phyloP scores from a whole-genome alignment of 2,113 vertebrate genomes.

The Porphyrio hochstetteri region DNA sequence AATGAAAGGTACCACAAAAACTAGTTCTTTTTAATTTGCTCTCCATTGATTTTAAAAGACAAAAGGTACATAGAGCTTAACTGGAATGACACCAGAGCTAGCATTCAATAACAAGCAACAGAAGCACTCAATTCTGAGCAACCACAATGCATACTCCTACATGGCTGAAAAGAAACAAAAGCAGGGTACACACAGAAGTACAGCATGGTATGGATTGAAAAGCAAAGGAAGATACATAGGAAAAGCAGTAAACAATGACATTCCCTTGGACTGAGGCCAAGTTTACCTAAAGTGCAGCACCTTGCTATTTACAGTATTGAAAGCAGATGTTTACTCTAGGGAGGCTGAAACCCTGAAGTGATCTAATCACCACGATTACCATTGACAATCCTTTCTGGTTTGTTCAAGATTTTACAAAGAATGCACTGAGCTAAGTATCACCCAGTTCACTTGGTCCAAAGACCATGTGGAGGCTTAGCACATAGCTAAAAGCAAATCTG shows the following conservation, averaged over 20 bases:
- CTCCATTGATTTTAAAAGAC: slow-evolving; percentile 70
- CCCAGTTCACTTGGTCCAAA: not conserved
- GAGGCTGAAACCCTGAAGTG: slow-evolving; percentile 5
- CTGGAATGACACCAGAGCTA: slow-evolving; percentile 55
- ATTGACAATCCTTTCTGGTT: not conserved
- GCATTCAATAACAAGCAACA: slow-evolving; percentile 47
- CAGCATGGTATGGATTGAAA: not conserved
- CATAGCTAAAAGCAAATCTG: not conserved
- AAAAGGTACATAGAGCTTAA: slow-evolving; percentile 64
- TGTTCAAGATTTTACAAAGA: slow-evolving; percentile 30
- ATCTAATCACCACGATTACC: slow-evolving; percentile 19
- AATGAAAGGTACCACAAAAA: slow-evolving; percentile 48
- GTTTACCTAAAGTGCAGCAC: slow-evolving; percentile 8
- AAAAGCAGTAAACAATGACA: not conserved
- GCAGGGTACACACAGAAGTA: not conserved
- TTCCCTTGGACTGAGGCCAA: not conserved
- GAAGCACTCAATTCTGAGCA: slow-evolving; percentile 34
- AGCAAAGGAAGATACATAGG: slow-evolving; percentile 6
- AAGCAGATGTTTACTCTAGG: slow-evolving; percentile 36
- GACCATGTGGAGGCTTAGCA: not conserved
- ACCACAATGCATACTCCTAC: not conserved
- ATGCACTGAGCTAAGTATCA: not conserved
- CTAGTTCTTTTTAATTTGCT: slow-evolving; percentile 46
- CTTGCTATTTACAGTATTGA: slow-evolving; percentile 21
- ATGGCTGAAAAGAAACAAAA: slow-evolving; percentile 46